Evolutionary conservation across 2,888 invertebrate species (phyloP), one percentile per base, ranked within the genome.

Genomic region (Callyntrura guangdongensis): DNA sequence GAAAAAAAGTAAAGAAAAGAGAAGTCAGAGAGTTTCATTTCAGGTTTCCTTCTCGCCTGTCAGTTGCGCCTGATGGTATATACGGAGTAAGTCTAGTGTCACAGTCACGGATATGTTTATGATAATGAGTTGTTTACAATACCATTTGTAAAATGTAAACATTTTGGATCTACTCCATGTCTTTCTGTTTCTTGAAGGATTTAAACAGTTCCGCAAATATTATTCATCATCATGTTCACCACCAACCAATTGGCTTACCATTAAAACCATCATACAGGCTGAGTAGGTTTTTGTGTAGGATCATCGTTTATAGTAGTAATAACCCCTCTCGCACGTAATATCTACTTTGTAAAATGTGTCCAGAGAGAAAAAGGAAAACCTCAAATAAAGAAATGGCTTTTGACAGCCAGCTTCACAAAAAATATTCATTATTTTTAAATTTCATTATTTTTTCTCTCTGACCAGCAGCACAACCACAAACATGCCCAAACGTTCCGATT

Each of bases 121-220:
- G 67, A 67, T 67, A 67, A 67, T 67, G 67, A 67, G 67, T 27
- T 67, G 67, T 67, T 67, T 67, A 67, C 67, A 67, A 67, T 67
- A 67, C 67, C 67, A 67, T 67, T 67, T 67, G 67, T 67, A 67
- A 67, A 64, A 67, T 67, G 67, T 67, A 67, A 67, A 67, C 67
- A 67, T 12, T 1, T 25, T 12, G 27, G 27, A 67, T 27, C 22
- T 36, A 67, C 67, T 61, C 14, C 56, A 56, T 56, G n/a, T 8
- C 9, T 11, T 11, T 67, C 9, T 22, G 67, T 67, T 25, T 27
- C 22, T 9, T 36, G 22, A 25, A 67, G 67, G 27, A 67, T 67
- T 67, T 67, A 67, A 27, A 67, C 14, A 27, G 67, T 67, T 67
- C 25, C 27, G 27, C 67, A 67, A 67, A 27, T 67, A 67, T 36